Conservation (phyloP, 2,797 vertebrate genomes). For the Melanogrammus aeglefinus region DNA sequence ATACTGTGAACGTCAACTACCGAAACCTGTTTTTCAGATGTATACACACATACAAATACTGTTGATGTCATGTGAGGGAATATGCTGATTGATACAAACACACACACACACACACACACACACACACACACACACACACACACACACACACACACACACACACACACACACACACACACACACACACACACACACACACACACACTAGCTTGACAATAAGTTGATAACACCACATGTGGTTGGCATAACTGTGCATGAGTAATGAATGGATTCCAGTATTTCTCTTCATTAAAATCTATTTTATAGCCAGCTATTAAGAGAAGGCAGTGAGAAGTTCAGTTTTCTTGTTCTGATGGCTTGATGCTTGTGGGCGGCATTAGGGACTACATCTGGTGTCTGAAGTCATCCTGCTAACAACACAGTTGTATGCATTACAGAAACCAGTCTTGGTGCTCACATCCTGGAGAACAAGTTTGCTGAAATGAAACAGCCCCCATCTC, state of each 20-base stretch:
- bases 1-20: conserved; percentile 41
- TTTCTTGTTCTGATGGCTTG: conserved; percentile 19
- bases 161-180: conserved; percentile 7
- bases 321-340: conserved; percentile 15
- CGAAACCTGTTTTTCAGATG: conserved; percentile 37
- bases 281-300: background rate
- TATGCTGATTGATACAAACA: conserved; percentile 9
- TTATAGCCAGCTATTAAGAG: background rate
- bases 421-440: conserved; percentile 40
- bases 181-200: too few species aligned
- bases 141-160: conserved; percentile 10
- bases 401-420: conserved; percentile 27
- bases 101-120: conserved; percentile 1
- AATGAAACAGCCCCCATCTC: conserved; percentile 30
- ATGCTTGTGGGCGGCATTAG: conserved; percentile 22
- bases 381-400: conserved; percentile 24
- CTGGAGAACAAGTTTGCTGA: conserved; percentile 46
- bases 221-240: background rate
- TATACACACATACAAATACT: conserved; percentile 22
- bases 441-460: conserved; percentile 37
- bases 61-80: conserved; percentile 11
- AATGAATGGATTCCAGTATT: conserved; percentile 10
- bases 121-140: conserved; percentile 2
- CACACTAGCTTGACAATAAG: background rate
- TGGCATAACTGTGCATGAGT: background rate